Base-by-base conservation (phyloP, 2,888 invertebrate genomes). In the Cryptocheilus praepositus region DNA sequence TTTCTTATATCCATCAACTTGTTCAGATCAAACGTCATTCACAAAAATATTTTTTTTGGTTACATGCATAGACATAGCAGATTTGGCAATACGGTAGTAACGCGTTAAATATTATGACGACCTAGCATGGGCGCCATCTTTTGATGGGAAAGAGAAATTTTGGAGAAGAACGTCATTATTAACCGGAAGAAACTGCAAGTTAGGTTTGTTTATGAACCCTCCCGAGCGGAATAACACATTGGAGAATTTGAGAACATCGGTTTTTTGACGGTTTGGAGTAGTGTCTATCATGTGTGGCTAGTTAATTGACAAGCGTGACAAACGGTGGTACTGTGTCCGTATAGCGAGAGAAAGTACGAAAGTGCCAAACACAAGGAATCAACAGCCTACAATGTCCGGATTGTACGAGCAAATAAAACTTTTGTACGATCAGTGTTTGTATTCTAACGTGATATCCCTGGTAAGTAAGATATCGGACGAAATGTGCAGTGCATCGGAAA, bases 351-450 rank as follows among this genome's bases (percentile, higher is more conserved):
- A 36, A 36, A 36, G 36, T 36, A 11, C 36, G 36, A 36, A 36
- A 7, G 36, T 36, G 36, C 36, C 1, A 36, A 36, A 36, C 13
- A 7, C 4, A 36, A 11, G 3, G 36, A 36, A 43, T 8, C 3
- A 56, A n/a, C n/a, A 56, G 15, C 36, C n/a, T 44, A 74, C 90
- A 88, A 93, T 93, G 90, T 90, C 90, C 62, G 89, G 89, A 49
- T 85, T 93, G 60, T 91, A 92, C 78, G 93, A 94, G 63, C 93
- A 95, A 84, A 89, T 95, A 4, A 92, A 94, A 76, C 89, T 91
- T 49, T 89, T 95, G 22, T 94, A 92, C 83, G 93, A 94, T 67
- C 92, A 93, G 78, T 92, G 93, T 77, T 89, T 95, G 1, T 93
- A 94, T 84, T 92, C 93, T 11, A 94, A 94, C 88, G 92, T 95